Evolutionary conservation across 2,888 invertebrate genomes (phyloP).

Genomic region (Girardia tigrina): DNA sequence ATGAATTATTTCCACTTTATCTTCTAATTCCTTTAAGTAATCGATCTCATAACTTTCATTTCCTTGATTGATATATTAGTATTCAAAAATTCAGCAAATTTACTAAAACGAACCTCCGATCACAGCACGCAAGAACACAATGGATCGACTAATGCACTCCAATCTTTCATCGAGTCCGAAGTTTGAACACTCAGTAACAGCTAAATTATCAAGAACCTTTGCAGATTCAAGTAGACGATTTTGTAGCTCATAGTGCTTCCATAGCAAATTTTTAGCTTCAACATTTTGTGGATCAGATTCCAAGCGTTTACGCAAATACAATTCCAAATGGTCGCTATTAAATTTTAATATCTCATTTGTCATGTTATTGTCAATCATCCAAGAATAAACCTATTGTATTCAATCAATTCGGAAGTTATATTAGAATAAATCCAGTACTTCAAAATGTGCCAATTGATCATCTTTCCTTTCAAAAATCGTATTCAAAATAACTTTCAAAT

Average conservation of each 20-base stretch:
- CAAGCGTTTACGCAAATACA: conserved; percentile 55
- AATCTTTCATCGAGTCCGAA: conserved; percentile 57
- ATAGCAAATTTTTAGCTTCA: conserved; percentile 65
- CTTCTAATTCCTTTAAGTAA: conserved; percentile 72
- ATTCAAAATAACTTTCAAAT: conserved; percentile 6
- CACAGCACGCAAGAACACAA: conserved; percentile 69
- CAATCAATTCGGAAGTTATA: no score
- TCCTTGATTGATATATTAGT: conserved; percentile 51
- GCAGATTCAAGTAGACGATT: conserved; percentile 82
- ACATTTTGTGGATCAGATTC: conserved; percentile 54
- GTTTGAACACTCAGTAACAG: conserved; percentile 51
- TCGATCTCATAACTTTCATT: conserved; percentile 58
- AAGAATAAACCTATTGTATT: conserved; percentile 64
- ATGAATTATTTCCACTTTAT: conserved; percentile 68
- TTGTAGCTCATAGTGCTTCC: conserved; percentile 86
- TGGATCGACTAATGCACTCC: conserved; percentile 77
- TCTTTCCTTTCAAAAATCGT: conserved; percentile 52
- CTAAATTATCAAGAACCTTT: conserved; percentile 70
- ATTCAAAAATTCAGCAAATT: conserved; percentile 52
- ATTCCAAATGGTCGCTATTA: conserved; percentile 60
- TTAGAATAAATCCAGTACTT: no score
- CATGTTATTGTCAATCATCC: conserved; percentile 60
- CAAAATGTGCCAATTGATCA: conserved; percentile 48
- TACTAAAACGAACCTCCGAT: neutral
- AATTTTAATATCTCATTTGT: conserved; percentile 53